Base-by-base conservation (phyloP, 92 coral and sea anemone species). In the Parazoanthus swiftii region DNA sequence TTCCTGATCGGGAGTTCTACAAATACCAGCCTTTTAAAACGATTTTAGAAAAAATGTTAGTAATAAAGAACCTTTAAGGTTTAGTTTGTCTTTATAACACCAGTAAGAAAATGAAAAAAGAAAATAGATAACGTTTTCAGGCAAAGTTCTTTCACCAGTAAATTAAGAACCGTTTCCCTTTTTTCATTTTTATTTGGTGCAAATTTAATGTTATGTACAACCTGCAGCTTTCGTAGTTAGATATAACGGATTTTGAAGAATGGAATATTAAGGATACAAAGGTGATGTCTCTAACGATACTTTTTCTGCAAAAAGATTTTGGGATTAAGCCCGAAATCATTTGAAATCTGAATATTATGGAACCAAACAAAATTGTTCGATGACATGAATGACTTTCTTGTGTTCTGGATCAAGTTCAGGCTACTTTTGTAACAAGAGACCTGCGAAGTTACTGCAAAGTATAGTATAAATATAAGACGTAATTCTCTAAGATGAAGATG, bases 21-120 rank as follows among this genome's bases (percentile, higher is more conserved):
- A 79, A 79, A 1, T 79, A 13, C 67, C 38, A 33, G 43, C 82
- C 82, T 79, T 79, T 50, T 79, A 76, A 44, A 76, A 21, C 82
- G 82, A 79, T 46, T 79, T 35, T 6, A 21, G 21, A 44, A 9
- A 35, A 8, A 63, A 63, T 44, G 67, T 79, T 79, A 79, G 81
- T 77, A 77, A 74, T 14, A 1, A 0, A 54, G 14, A 54, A 14
- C 18, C 14, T 54, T 54, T 11, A 54, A 14, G 59, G 16, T 54
- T 54, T 54, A 54, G 16, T 11, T 44, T 46, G 51, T 46, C 11
- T 46, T 46, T 46, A 46, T 46, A 46, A 46, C 6, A 9, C 51
- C 51, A 46, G 11, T 46, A 46, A 46, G 51, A 46, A 46, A 46
- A 46, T 10, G 51, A 46, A 46, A 46, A 46, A 6, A 46, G 11